phyloP scores from a whole-genome alignment of 2,797 vertebrate genomes.

The Dallia pectoralis region DNA sequence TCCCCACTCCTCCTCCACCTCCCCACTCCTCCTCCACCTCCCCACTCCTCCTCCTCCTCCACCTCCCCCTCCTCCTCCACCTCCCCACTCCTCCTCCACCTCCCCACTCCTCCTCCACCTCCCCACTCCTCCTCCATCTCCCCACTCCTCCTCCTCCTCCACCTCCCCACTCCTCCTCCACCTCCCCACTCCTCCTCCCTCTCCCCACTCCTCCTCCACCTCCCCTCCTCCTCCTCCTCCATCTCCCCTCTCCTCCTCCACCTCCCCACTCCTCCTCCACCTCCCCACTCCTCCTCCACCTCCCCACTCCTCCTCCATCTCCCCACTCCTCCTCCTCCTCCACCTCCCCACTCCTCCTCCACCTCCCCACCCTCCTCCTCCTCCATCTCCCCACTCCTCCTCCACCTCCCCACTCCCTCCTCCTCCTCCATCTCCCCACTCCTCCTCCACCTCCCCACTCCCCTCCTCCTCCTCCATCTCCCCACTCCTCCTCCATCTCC shows the following conservation, averaged over 20 bases:
- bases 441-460: constrained; percentile 70
- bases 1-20: constrained; percentile 81
- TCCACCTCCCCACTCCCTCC: background rate
- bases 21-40: constrained; percentile 29
- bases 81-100: constrained; percentile 78
- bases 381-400: constrained; percentile 72
- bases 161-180: constrained; percentile 59
- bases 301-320: constrained; percentile 46
- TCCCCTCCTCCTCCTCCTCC: constrained; percentile 58
- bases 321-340: constrained; percentile 78
- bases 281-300: constrained; percentile 50
- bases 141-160: constrained; percentile 78
- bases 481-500: constrained; percentile 81
- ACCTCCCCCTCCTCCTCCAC: too few relatives aligned
- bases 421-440: constrained; percentile 67
- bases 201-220: constrained; percentile 78
- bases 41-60: too few relatives aligned
- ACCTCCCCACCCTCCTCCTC: constrained; percentile 76
- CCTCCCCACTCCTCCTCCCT: constrained; percentile 34
- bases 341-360: constrained; percentile 63
- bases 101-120: constrained; percentile 51
- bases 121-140: too few relatives aligned
- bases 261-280: constrained; percentile 81
- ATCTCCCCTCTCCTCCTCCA: constrained; percentile 68
- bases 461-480: constrained; percentile 59